Conservation (phyloP, 2,888 invertebrate genomes). For the Craniophora ligustri region DNA sequence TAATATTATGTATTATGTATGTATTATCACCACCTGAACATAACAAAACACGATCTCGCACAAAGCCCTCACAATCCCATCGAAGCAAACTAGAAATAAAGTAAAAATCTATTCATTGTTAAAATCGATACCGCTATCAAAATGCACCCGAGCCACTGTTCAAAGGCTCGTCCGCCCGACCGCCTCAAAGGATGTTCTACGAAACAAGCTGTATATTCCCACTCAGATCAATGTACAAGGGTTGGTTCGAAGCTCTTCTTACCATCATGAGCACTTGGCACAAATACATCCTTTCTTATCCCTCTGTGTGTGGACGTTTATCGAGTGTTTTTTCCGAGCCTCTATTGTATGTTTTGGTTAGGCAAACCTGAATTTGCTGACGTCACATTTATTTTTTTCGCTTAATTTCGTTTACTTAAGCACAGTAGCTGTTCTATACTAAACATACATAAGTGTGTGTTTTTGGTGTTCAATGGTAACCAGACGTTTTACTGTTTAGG, state of each 20-base stretch:
- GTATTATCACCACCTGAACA: not conserved
- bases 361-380: conserved; percentile 3
- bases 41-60: conserved; percentile 5
- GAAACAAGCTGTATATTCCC: conserved; percentile 78
- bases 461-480: too few relatives aligned
- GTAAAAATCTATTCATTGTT: conserved; percentile 79
- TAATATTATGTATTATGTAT: too few relatives aligned
- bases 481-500: too few relatives aligned
- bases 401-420: not conserved
- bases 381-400: conserved; percentile 3
- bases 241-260: conserved; percentile 62
- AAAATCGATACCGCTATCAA: conserved; percentile 83
- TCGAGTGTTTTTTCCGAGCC: conserved; percentile 43
- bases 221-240: conserved; percentile 75
- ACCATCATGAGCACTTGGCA: conserved; percentile 66
- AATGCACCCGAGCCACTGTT: conserved; percentile 74
- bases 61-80: conserved; percentile 32
- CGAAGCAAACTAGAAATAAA: conserved; percentile 61
- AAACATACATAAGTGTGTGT: too few relatives aligned
- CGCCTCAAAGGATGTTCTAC: conserved; percentile 78
- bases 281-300: conserved; percentile 69
- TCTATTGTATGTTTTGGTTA: conserved; percentile 24
- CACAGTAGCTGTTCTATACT: not conserved
- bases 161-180: conserved; percentile 74
- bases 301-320: conserved; percentile 59